Evolutionary conservation across 2,113 vertebrate genomes (phyloP).

Genomic region (Eublepharis macularius): DNA sequence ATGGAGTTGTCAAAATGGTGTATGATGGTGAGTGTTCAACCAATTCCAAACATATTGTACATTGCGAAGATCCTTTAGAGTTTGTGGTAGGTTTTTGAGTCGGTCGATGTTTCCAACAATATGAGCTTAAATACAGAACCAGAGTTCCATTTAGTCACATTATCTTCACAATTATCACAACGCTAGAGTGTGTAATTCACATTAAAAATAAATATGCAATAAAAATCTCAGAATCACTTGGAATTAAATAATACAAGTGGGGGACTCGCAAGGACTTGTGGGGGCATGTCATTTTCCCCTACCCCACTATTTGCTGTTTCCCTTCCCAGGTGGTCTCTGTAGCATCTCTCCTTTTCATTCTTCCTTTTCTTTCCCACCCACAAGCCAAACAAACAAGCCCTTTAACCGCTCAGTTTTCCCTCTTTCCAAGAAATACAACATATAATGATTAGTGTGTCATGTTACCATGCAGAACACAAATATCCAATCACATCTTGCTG

Average conservation of each 20-base stretch:
- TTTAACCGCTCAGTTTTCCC: too few species aligned
- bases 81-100: conserved; percentile 76
- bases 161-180: conserved; percentile 10
- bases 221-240: neutral
- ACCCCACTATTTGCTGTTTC: too few species aligned
- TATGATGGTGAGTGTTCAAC: conserved; percentile 83
- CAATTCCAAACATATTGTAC: conserved; percentile 91
- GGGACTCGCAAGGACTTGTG: too few species aligned
- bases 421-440: neutral
- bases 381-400: too few species aligned
- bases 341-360: too few species aligned
- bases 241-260: too few species aligned
- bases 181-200: neutral
- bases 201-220: neutral
- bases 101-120: conserved; percentile 88
- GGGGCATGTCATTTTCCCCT: too few species aligned
- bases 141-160: conserved; percentile 36
- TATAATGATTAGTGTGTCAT: neutral
- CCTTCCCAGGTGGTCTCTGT: too few species aligned
- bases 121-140: conserved; percentile 81
- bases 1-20: conserved; percentile 86
- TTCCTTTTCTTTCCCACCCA: too few species aligned
- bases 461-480: neutral
- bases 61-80: conserved; percentile 79
- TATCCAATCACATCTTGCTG: neutral